Base-by-base conservation (phyloP, 2,797 vertebrate species). In the Coccyzus lansbergi region DNA sequence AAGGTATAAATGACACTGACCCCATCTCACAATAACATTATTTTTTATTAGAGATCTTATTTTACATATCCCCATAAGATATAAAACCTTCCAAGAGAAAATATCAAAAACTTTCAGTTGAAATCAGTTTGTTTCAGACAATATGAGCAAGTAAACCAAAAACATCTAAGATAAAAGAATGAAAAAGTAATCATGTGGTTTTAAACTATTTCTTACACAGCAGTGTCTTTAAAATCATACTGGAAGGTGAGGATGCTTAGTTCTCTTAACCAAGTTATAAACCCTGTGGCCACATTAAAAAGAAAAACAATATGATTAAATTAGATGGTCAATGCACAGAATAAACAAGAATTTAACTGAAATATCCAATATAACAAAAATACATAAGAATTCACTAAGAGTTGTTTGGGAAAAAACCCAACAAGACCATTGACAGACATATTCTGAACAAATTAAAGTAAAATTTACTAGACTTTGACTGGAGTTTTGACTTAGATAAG, bases 31-130 rank as follows among this genome's bases (percentile, higher is more conserved):
- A 96, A 88, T 96, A 96, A 96, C 88, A 97, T 97, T 93, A 92
- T 92, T 64, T 98, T 97, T 97, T 98, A 98, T 98, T 98, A 96
- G 96, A 94, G 96, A 97, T 96, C 81, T 97, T 97, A 96, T 95
- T 97, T 98, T 97, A 97, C 97, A 97, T 97, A 97, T 95, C 96
- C 97, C 96, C 97, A 85, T 96, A 96, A 98, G 94, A 97, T 98
- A 98, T 88, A 98, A 98, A 98, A 98, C 95, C 86, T 97, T 96
- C 85, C 64, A 96, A 96, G 95, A 97, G 94, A 98, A 98, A 98
- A 97, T 98, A 98, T 97, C 92, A 97, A 98, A 98, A 97, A 68
- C 86, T 93, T 94, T 96, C 88, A 94, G 79, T 88, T 96, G 93
- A 97, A 97, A 97, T 94, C 97, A 96, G 90, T 95, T 96, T 97